These are phyloP conservation scores for Maconellicoccus hirsutus DNA, from an alignment of 1,140 invertebrate genomes.

Conservation along the genomic window DNA sequence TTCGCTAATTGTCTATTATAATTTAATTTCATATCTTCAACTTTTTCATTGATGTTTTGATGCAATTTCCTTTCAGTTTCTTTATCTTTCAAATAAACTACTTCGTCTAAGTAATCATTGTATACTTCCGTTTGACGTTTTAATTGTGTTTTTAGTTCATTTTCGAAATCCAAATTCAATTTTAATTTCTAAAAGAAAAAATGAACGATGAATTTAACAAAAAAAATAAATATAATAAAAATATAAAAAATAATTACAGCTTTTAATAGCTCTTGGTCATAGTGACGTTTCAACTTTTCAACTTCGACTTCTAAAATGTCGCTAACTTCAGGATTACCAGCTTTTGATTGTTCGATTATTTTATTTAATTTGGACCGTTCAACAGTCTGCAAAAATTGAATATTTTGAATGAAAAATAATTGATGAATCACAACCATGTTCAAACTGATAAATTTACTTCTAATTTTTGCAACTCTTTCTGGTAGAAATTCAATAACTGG, in stretches of 20 bases:
- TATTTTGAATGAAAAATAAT: background rate
- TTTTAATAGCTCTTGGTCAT: background rate
- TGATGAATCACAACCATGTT: background rate
- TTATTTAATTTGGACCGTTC: background rate
- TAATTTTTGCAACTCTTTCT: constrained; percentile 55
- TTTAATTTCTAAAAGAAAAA: constrained; percentile 42
- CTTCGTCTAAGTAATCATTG: constrained; percentile 65
- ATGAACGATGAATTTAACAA: too few species aligned
- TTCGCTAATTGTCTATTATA: constrained; percentile 67
- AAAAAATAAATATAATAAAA: constrained; percentile 15
- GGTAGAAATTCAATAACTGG: constrained; percentile 37
- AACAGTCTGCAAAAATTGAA: background rate
- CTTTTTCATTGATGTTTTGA: constrained; percentile 53
- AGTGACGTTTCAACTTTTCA: background rate
- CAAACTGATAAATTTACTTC: constrained; percentile 34
- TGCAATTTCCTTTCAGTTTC: constrained; percentile 53
- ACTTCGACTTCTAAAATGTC: background rate
- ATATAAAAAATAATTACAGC: constrained; percentile 7
- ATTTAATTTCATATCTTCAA: constrained; percentile 51
- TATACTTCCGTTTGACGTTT: constrained; percentile 70
- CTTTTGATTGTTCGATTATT: background rate
- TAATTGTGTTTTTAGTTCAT: constrained; percentile 61
- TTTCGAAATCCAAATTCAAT: constrained; percentile 52
- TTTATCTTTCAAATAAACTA: constrained; percentile 53
- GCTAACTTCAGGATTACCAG: background rate